These are phyloP conservation scores for Morelia viridis DNA, from an alignment of 2,797 vertebrate species.

Conservation along the genomic window DNA sequence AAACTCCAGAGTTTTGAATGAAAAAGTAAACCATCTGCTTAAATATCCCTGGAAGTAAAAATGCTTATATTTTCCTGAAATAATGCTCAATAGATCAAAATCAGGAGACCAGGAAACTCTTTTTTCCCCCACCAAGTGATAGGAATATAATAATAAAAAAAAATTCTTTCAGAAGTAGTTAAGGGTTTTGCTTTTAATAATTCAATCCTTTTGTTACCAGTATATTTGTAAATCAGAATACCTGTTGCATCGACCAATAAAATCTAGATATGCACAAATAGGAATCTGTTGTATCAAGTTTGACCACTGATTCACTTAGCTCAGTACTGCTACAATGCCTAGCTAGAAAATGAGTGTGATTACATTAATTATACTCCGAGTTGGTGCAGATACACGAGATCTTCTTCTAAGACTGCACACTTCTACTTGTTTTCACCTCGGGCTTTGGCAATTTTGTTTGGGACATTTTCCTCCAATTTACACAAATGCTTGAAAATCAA, in stretches of 20 bases:
- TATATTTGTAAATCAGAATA: background rate
- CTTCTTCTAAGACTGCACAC: background rate
- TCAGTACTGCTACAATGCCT: background rate
- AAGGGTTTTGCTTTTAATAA: background rate
- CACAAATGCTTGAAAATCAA: background rate
- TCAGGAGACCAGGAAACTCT: background rate
- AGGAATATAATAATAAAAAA: background rate
- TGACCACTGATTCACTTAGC: background rate
- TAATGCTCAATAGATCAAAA: background rate
- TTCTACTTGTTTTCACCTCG: background rate
- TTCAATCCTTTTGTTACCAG: background rate
- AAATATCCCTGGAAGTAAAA: background rate
- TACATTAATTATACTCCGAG: background rate
- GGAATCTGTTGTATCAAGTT: background rate
- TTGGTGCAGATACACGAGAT: background rate
- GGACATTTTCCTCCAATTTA: background rate
- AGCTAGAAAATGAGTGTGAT: background rate
- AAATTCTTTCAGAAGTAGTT: background rate
- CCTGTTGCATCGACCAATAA: background rate
- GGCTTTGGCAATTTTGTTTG: background rate
- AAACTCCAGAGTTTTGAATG: background rate
- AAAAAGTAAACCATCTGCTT: background rate
- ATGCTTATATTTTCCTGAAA: background rate
- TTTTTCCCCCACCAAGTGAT: too few species aligned
- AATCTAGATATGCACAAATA: background rate